Evolutionary conservation across 2,797 vertebrate species (phyloP).

Genomic region (Limosa lapponica): DNA sequence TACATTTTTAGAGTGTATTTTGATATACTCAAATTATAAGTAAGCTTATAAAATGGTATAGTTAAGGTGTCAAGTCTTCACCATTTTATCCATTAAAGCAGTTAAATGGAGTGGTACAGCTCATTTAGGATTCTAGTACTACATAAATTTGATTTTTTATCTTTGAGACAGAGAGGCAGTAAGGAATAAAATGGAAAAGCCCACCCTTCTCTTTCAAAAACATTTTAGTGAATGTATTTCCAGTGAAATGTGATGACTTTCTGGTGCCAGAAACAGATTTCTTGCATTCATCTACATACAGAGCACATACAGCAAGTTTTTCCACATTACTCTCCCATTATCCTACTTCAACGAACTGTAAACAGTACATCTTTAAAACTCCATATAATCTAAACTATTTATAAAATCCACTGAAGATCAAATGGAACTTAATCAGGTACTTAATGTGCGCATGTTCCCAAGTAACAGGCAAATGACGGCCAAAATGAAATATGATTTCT

Average conservation of each 20-base stretch:
- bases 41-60: neutral
- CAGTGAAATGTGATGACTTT: neutral
- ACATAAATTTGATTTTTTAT: neutral
- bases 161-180: neutral
- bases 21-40: neutral
- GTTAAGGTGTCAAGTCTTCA: conserved; percentile 14
- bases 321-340: neutral
- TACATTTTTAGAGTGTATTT: neutral
- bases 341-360: neutral
- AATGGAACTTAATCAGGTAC: neutral
- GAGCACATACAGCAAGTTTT: neutral
- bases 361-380: neutral
- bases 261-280: neutral
- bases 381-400: neutral
- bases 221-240: neutral
- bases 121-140: neutral
- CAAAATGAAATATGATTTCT: conserved; percentile 19
- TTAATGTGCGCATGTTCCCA: neutral
- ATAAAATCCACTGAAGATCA: conserved; percentile 17
- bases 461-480: neutral
- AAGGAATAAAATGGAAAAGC: neutral
- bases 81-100: neutral
- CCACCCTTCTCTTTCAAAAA: neutral
- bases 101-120: neutral
- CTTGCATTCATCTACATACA: neutral